These are phyloP conservation scores for Gallirallus australis DNA, from an alignment of 2,797 vertebrate species.

Conservation along the genomic window DNA sequence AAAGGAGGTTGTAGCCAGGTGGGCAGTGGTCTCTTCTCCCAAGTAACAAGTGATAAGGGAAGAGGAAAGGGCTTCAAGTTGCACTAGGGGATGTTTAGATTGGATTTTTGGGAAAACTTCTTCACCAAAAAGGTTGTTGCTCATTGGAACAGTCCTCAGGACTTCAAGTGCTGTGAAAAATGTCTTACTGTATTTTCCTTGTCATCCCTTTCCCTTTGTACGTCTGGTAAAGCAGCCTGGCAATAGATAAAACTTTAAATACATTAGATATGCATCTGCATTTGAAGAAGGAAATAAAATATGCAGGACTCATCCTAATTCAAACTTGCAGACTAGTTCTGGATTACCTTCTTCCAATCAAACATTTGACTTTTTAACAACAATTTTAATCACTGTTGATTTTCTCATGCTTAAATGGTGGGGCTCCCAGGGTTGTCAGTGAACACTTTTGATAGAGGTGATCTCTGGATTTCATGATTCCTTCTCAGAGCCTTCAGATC, in stretches of 20 bases:
- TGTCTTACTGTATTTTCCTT: background rate
- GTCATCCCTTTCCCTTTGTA: slow-evolving; percentile 25
- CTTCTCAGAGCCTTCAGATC: background rate
- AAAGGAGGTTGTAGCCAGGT: too few species aligned
- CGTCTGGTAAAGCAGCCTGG: slow-evolving; percentile 35
- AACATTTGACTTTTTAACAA: slow-evolving; percentile 13
- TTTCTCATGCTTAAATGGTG: background rate
- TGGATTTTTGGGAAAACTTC: too few species aligned
- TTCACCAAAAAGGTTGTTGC: too few species aligned
- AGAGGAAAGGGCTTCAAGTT: too few species aligned
- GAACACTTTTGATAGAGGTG: background rate
- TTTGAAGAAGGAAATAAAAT: slow-evolving; percentile 56
- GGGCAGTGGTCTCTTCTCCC: too few species aligned
- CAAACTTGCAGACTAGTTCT: background rate
- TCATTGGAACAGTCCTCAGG: background rate
- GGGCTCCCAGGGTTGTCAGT: background rate
- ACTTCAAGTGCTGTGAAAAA: background rate
- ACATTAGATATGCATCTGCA: slow-evolving; percentile 45
- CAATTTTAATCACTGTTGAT: background rate
- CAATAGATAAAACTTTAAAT: slow-evolving; percentile 41
- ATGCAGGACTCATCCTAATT: slow-evolving; percentile 36
- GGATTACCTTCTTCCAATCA: slow-evolving; percentile 20
- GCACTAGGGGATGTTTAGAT: too few species aligned
- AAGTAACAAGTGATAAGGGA: too few species aligned
- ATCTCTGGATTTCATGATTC: background rate